Evolutionary conservation across 2,113 vertebrate species (phyloP), one percentile per base, ranked within the genome.

Genomic region (Gambusia affinis): DNA sequence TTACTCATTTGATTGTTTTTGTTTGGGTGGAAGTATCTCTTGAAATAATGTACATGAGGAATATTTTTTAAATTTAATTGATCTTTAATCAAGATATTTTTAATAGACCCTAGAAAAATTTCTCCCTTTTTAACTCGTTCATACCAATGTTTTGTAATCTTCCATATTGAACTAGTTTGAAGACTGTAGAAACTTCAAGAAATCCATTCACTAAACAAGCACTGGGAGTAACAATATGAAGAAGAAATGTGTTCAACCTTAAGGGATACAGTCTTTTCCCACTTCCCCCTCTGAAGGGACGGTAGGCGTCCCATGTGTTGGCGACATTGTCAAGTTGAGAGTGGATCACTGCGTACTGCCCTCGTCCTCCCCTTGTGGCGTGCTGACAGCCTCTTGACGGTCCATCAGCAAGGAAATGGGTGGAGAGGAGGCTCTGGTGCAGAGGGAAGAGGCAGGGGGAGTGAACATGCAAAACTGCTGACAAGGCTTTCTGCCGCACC

Each of bases 401-500:
- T 80, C 82, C 72, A 86, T 91, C 88, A 90, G 67, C 81, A 44
- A 42, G 70, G 67, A 84, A 88, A 87, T 76, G 79, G 82, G 66
- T 24, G 68, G 82, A 63, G 72, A 73, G 69, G 77, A 76, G 77
- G 73, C 64, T 67, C 66, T 12, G 62, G 24, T 3, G n/a, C 51
- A 71, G 37, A 67, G 71, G 27, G 57, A 74, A 39, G 79, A 54
- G 63, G 61, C 67, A 47, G 67, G 57, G 57, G 70, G 54, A 60
- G 70, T 39, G 69, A 75, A 69, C 27, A 37, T 12, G 57, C 75
- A 68, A 88, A 91, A 87, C 31, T 78, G 88, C 91, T 92, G 91
- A 91, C 82, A 47, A 60, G 79, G 82, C 88, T 29, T 80, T 66
- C 78, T 64, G 75, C 51, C 47, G 57, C 33, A 69, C 79, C 72